Evolutionary conservation across 2,888 invertebrate species (phyloP), one percentile per base, ranked within the genome.

Genomic region (Trachelus troglodyta): DNA sequence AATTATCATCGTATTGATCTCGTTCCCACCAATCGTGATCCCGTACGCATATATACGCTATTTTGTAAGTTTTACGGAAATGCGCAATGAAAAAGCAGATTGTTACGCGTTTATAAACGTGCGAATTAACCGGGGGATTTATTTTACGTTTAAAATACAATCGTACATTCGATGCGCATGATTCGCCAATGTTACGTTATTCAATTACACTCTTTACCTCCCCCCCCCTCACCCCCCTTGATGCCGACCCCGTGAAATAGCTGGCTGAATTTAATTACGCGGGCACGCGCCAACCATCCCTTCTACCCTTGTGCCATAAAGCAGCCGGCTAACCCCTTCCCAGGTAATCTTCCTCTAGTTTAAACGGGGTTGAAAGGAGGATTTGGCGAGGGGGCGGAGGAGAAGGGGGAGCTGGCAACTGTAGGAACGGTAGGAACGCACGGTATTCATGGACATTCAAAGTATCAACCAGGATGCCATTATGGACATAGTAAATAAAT

Each of bases 381-480:
- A 9, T 6, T 0, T 1, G 3, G 1, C 9, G 40, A 40, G 40
- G 12, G 12, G 0, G 3, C 2, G 40, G 15, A 15, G 40, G 15
- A 12, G 0, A 0, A 3, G 0, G 35, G 35, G 34, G 23, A 9
- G 23, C 0, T 23, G 23, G 23, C 23, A 56, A 56, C 6, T 23
- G 56, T 23, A 1, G 31, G 31, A 31, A 6, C 23, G 23, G 23
- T 23, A 56, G 9, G 23, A 56, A 56, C 23, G 56, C 56, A 23
- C 23, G 56, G 9, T 56, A 56, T 56, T 56, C 56, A 9, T 9
- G 23, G 23, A 56, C 56, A 23, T 56, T 56, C 56, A 56, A 56
- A 56, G 56, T 56, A 56, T 9, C 56, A 56, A 56, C 56, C 23
- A 56, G 23, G 56, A 23, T 23, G 56, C 23, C 56, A 56, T 56